Conservation (phyloP, 2,113 vertebrate genomes). For the Sclerurus mexicanus region DNA sequence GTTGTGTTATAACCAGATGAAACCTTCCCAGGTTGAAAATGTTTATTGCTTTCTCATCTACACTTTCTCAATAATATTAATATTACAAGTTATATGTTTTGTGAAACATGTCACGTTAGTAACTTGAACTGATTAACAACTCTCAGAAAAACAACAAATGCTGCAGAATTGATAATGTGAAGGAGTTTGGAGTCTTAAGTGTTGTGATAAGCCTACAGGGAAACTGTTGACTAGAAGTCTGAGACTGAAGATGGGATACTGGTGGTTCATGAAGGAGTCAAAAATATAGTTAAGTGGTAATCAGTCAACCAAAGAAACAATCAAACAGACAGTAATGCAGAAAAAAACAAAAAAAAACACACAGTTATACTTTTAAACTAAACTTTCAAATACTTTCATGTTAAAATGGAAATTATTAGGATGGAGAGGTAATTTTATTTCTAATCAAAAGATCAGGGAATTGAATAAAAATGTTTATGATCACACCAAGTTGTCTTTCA, state of each 20-base stretch:
- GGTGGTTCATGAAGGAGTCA: not conserved
- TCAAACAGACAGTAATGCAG: not conserved
- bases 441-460: not conserved
- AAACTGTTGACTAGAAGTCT: not conserved
- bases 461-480: not conserved
- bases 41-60: not conserved
- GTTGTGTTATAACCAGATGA: not conserved
- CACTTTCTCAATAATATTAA: not conserved
- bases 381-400: not conserved
- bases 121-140: not conserved
- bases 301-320: not conserved
- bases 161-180: not conserved
- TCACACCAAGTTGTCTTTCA: not conserved
- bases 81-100: not conserved
- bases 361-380: not conserved
- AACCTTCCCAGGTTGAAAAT: not conserved
- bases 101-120: not conserved
- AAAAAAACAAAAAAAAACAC: not conserved
- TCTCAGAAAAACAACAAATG: not conserved
- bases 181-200: not conserved
- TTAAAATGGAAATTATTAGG: not conserved
- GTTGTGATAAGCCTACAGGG: not conserved
- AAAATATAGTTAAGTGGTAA: not conserved
- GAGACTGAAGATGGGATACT: not conserved
- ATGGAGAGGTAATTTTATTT: not conserved